Evolutionary conservation across 2,797 vertebrate genomes (phyloP).

Genomic region (Acanthis flammea): DNA sequence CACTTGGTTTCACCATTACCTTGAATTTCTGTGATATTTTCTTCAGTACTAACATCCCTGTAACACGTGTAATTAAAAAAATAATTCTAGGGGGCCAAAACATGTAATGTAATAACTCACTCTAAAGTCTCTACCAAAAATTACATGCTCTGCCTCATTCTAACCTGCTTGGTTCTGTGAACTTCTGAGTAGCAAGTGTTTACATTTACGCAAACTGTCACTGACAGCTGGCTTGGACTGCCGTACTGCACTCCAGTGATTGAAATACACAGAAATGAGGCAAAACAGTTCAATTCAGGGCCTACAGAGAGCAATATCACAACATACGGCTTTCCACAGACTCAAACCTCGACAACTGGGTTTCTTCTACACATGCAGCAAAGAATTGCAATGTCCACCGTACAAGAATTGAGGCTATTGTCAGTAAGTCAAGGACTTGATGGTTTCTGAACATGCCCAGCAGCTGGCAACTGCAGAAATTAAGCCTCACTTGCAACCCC

Average conservation of each 20-base stretch:
- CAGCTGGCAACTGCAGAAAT: slow-evolving; percentile 6
- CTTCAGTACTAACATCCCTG: background rate
- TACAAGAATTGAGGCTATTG: background rate
- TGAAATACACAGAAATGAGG: background rate
- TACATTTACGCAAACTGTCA: background rate
- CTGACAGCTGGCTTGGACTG: background rate
- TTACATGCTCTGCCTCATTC: background rate
- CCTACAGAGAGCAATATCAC: background rate
- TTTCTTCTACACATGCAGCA: background rate
- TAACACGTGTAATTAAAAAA: background rate
- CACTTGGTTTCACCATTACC: background rate
- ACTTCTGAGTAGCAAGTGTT: background rate
- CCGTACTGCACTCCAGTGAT: background rate
- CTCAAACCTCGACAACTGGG: fast-evolving
- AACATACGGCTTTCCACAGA: background rate
- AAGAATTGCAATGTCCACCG: background rate
- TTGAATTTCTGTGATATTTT: background rate
- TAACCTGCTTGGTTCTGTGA: background rate
- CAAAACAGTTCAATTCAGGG: background rate
- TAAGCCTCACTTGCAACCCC: background rate
- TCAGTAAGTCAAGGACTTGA: background rate
- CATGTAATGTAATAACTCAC: fast-evolving
- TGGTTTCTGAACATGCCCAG: background rate
- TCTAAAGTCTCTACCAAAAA: background rate
- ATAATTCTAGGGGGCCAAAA: background rate